Evolutionary conservation across 2,888 invertebrate genomes (phyloP), one percentile per base, ranked within the genome.

Genomic region (Disparrhopalites patrizii): DNA sequence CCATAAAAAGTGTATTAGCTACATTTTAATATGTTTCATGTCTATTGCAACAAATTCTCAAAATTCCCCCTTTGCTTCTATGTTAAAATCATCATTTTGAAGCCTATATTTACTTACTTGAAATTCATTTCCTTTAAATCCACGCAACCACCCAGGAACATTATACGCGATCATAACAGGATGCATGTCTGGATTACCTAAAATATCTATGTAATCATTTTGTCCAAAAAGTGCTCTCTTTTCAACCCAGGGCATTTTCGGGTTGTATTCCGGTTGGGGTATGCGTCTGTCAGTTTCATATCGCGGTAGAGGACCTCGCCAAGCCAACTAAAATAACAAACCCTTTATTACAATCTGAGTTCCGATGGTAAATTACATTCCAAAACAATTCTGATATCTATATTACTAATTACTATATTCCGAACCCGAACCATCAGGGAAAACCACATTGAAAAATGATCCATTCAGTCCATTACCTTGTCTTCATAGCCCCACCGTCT

Each of bases 161-260:
- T 88, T 86, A 77, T 94, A 93, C 15, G 93, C 79, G 15, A 95
- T 85, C 77, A 86, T 88, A 0, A 89, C 87, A 0, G 97, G 96
- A 78, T 94, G 91, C 5, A 89, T 73, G 18, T 83, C 83, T 33
- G 90, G 91, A 77, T 88, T 86, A 1, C 97, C 97, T 60, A 98
- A 82, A 66, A 98, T 94, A 79, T 98, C 96, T 71, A 97, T 94
- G 77, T 96, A 97, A 80, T 97, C 96, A 81, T 97, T 97, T 79
- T 95, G 95, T 0, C 97, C 97, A 81, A 91, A 93, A 0, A 93
- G 79, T 1, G 94, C 93, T 76, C 85, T 85, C 75, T 86, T 88
- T 73, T 86, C 84, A 0, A 81, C 77, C 95, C 95, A 97, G 0
- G 80, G 77, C 80, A 93, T 85, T 71, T 81, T 83, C 2, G 92